Percentiles rank a stretch among this genome's conserved stretches.
phyloP scores from a whole-genome alignment of 2,797 vertebrate species.

The Hemibagrus guttatus region DNA sequence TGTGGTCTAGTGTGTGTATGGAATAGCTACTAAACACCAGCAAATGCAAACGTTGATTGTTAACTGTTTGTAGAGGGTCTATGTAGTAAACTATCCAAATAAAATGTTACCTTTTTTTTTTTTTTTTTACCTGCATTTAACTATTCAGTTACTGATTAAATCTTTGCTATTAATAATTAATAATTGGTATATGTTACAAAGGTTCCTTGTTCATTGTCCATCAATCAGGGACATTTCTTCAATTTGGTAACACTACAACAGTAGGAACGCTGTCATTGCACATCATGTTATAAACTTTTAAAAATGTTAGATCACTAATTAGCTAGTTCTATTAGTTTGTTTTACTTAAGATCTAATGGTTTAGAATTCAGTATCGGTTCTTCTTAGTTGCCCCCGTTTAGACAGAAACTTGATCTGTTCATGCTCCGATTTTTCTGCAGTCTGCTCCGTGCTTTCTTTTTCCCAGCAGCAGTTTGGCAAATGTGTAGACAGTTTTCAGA shows the following conservation, averaged over 20 bases:
- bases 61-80: not conserved
- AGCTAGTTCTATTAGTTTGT: not conserved
- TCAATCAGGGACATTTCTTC: not conserved
- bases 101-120: not conserved
- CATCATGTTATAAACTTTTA: not conserved
- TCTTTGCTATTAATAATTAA: not conserved
- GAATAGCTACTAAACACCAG: not conserved
- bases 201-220: not conserved
- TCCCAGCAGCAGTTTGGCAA: slow-evolving; percentile 31
- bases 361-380: not conserved
- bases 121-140: not conserved
- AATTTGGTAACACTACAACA: not conserved
- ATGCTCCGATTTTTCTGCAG: not conserved
- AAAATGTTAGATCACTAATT: not conserved
- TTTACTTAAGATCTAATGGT: not conserved
- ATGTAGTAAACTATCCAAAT: not conserved
- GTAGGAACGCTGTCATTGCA: not conserved
- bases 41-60: too few species aligned
- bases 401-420: not conserved
- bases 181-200: not conserved
- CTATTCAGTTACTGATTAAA: not conserved
- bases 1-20: not conserved
- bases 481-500: slow-evolving; percentile 39
- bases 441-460: slow-evolving; percentile 1
- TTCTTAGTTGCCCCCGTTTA: not conserved